These are phyloP conservation scores for Hemiprocne comata DNA, from an alignment of 2,113 vertebrate species.

Conservation along the genomic window DNA sequence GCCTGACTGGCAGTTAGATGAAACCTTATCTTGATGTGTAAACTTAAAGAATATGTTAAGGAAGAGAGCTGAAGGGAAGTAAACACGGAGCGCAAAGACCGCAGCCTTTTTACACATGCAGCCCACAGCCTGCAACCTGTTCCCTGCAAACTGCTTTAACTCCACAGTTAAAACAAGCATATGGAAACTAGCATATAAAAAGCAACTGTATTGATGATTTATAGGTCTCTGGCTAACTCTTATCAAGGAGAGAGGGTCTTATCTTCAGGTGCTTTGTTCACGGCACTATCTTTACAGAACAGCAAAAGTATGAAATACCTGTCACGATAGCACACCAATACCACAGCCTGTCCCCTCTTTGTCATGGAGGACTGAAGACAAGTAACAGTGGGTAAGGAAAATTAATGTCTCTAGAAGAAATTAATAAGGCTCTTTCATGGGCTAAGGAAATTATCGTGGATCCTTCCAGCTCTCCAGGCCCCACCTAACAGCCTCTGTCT, in stretches of 20 bases:
- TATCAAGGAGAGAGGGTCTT: neutral
- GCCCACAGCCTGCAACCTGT: neutral
- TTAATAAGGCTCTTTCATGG: neutral
- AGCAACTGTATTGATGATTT: neutral
- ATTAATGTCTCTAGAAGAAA: constrained; percentile 15
- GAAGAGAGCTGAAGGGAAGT: neutral
- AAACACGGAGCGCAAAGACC: rapidly evolving
- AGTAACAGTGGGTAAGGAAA: neutral
- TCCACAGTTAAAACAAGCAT: neutral
- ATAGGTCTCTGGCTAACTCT: neutral
- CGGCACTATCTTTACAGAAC: constrained; percentile 18
- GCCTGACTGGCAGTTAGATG: neutral
- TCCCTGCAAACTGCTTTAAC: neutral
- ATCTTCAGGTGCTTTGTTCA: constrained; percentile 34
- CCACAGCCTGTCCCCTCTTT: neutral
- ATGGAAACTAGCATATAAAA: constrained; percentile 16
- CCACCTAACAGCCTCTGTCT: neutral
- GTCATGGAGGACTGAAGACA: neutral
- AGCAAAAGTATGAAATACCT: constrained; percentile 15
- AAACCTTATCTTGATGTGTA: neutral
- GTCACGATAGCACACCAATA: neutral
- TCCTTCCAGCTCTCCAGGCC: neutral
- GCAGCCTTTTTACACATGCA: neutral
- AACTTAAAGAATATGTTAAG: neutral
- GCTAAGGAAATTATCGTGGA: neutral